Percentiles rank a stretch among this genome's conserved stretches.
Evolutionary conservation across 2,113 vertebrate species (phyloP).

Genomic region (Sceloporus tristichus): DNA sequence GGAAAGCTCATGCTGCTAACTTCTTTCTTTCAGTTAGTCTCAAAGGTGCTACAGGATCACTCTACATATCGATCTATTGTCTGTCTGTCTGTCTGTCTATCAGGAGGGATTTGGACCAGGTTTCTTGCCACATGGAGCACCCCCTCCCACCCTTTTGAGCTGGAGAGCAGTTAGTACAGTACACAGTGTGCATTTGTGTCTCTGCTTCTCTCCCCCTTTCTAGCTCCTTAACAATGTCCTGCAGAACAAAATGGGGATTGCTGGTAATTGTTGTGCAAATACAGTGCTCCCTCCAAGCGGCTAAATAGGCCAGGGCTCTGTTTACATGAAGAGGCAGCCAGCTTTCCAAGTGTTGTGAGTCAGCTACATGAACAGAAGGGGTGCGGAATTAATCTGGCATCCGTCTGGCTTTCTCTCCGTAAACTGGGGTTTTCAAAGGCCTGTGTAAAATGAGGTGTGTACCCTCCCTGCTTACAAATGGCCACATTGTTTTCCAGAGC

Average conservation of each 20-base stretch:
- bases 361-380: constrained; percentile 70
- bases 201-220: constrained; percentile 22
- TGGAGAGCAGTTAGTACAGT: constrained; percentile 13
- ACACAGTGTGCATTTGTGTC: not conserved
- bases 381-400: constrained; percentile 65
- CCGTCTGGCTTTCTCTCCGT: constrained; percentile 68
- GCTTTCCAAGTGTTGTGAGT: constrained; percentile 73
- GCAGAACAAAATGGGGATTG: constrained; percentile 53
- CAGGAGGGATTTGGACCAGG: constrained; percentile 3
- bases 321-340: constrained; percentile 67
- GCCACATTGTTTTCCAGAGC: not conserved
- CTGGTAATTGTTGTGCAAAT: constrained; percentile 70
- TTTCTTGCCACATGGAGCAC: not conserved
- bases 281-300: constrained; percentile 58
- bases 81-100: constrained; percentile 1
- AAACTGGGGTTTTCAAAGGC: constrained; percentile 63
- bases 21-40: no score
- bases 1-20: no score
- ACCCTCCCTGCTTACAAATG: constrained; percentile 3
- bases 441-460: constrained; percentile 55
- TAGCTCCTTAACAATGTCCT: constrained; percentile 54
- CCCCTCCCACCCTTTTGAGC: not conserved
- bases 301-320: constrained; percentile 61
- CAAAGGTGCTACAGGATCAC: no score
- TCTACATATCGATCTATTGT: no score